Conservation (phyloP, 2,113 vertebrate genomes). For the Pangasianodon hypophthalmus region DNA sequence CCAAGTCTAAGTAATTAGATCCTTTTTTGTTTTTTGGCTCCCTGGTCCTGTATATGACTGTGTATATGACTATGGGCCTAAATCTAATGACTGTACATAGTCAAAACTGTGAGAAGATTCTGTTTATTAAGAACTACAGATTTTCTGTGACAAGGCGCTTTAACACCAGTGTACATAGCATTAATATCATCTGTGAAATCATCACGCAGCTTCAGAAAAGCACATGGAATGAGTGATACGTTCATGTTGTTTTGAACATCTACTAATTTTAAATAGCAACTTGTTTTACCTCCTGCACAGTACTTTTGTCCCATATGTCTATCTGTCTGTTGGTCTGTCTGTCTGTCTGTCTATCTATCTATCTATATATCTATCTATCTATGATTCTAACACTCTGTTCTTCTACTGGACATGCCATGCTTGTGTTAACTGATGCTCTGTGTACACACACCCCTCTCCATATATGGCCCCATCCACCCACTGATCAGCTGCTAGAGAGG, state of each 20-base stretch:
- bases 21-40: background rate
- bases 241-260: background rate
- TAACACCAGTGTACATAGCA: background rate
- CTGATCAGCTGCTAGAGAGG: constrained; percentile 45
- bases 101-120: background rate
- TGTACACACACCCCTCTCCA: constrained; percentile 28
- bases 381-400: background rate
- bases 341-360: background rate
- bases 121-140: background rate
- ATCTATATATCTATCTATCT: background rate
- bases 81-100: background rate
- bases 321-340: background rate
- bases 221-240: background rate
- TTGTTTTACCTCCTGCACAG: background rate
- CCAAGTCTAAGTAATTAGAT: background rate
- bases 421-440: constrained; percentile 2
- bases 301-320: background rate
- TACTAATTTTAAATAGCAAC: background rate
- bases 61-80: background rate
- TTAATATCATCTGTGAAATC: background rate
- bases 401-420: constrained; percentile 3
- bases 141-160: background rate
- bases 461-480: constrained; percentile 42
- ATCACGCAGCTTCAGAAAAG: background rate
- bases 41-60: background rate